These are phyloP conservation scores for Margaritifera margaritifera DNA, from an alignment of 2,888 invertebrate genomes.

Conservation along the genomic window DNA sequence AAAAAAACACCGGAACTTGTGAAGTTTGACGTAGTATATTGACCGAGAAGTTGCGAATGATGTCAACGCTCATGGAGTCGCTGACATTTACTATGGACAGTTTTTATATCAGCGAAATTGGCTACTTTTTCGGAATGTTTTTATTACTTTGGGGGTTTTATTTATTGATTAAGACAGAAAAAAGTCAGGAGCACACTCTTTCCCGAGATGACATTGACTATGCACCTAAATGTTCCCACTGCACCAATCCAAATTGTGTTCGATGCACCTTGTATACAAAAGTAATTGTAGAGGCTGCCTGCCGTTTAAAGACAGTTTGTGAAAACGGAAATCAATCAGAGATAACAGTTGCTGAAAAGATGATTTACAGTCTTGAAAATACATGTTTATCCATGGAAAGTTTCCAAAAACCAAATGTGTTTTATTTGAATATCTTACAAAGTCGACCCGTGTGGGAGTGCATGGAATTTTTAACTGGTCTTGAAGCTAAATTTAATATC, in stretches of 20 bases:
- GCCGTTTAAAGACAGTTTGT: slow-evolving; percentile 5
- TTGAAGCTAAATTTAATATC: slow-evolving; percentile 13
- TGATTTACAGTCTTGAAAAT: not conserved
- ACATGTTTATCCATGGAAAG: not conserved
- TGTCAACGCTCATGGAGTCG: too few species aligned
- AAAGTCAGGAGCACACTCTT: too few species aligned
- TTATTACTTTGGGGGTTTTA: too few species aligned
- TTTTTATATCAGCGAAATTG: too few species aligned
- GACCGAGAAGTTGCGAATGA: too few species aligned
- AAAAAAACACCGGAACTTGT: too few species aligned
- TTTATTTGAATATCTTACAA: slow-evolving; percentile 18
- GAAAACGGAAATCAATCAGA: slow-evolving; percentile 12
- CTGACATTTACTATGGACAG: too few species aligned
- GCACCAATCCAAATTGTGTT: slow-evolving; percentile 52
- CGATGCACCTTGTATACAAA: slow-evolving; percentile 45
- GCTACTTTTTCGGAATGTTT: too few species aligned
- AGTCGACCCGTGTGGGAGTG: slow-evolving; percentile 17
- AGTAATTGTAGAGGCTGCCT: slow-evolving; percentile 4
- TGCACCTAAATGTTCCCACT: slow-evolving; percentile 2
- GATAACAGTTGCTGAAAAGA: not conserved
- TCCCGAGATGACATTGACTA: too few species aligned
- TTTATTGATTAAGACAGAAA: too few species aligned
- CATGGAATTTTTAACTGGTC: slow-evolving; percentile 1
- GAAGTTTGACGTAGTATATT: too few species aligned
- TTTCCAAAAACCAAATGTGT: slow-evolving; percentile 40